Evolutionary conservation across 2,113 vertebrate genomes (phyloP), one percentile per base, ranked within the genome.

Genomic region (Donacobius atricapilla): DNA sequence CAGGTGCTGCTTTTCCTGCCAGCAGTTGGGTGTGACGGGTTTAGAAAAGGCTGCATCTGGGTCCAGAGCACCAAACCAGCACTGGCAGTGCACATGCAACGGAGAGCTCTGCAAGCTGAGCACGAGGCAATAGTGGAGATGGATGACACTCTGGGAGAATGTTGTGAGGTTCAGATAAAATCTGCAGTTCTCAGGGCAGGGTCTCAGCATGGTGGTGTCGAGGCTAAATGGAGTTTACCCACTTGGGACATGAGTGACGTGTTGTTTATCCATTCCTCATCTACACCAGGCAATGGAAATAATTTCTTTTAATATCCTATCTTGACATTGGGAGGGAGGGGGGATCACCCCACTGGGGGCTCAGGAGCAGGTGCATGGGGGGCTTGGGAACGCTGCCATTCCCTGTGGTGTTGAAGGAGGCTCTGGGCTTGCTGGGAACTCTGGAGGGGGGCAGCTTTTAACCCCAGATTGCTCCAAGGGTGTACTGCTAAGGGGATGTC

Each of bases 201-300:
- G 94, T 35, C 86, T 87, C 86, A 6, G 17, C 1, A 15, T 0
- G 10, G 13, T 71, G 95, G 95, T 96, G 96, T 93, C 0, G 22
- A 35, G 93, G 93, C 71, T 96, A 92, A 96, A 94, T 40, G 94
- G 86, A 95, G 91, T 95, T 95, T 94, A 89, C 89, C 86, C 95
- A 31, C 95, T 83, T 39, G 64, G 80, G 76, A 22, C 1, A 2
- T 24, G 56, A 83, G 44, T 75, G 95, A 97, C 68, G 23, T 0
- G 3, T 9, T 97, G 96, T 97, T 96, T 96, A 96, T 92, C 96
- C 94, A 94, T 95, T 87, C 15, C 96, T 97, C 95, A 81, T 92
- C 93, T 87, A 23, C 95, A 89, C 91, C 83, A 75, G 73, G 89
- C 79, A 2, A 48, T 84, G 68, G 83, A 47, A 95, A 93, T 96